Conservation (phyloP, 2,113 vertebrate genomes). For the Boleophthalmus pectinirostris region DNA sequence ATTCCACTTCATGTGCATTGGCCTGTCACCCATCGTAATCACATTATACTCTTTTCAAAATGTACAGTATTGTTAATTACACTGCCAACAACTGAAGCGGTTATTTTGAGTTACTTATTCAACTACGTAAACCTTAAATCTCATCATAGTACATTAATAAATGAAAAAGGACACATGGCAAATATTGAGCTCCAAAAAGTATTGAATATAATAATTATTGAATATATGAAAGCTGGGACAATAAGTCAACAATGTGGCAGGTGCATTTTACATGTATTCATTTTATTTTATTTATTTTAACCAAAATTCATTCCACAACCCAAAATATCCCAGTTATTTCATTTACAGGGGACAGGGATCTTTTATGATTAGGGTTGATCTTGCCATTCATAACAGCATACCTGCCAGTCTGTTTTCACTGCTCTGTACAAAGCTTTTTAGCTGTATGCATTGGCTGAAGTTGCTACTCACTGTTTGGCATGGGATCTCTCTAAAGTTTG, state of each 20-base stretch:
- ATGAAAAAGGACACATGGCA: no score
- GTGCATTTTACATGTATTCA: neutral
- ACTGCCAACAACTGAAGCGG: no score
- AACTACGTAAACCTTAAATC: no score
- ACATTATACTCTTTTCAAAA: no score
- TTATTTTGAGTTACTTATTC: no score
- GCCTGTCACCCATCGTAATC: no score
- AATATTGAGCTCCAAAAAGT: no score
- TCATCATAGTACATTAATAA: no score
- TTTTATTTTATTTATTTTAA: neutral
- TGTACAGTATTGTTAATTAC: no score
- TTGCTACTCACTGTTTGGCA: slow-evolving; percentile 35
- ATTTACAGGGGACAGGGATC: neutral
- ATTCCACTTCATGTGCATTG: neutral
- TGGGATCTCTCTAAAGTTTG: slow-evolving; percentile 16
- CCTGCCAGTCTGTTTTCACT: neutral
- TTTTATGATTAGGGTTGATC: neutral
- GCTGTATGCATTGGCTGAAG: slow-evolving; percentile 47
- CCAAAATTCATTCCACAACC: neutral
- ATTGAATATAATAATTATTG: no score
- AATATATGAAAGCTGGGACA: no score
- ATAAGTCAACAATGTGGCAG: no score
- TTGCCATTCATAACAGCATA: neutral
- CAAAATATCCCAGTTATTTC: neutral
- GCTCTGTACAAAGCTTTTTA: slow-evolving; percentile 15